phyloP scores from a whole-genome alignment of 2,113 vertebrate genomes.

The Labeo rohita region DNA sequence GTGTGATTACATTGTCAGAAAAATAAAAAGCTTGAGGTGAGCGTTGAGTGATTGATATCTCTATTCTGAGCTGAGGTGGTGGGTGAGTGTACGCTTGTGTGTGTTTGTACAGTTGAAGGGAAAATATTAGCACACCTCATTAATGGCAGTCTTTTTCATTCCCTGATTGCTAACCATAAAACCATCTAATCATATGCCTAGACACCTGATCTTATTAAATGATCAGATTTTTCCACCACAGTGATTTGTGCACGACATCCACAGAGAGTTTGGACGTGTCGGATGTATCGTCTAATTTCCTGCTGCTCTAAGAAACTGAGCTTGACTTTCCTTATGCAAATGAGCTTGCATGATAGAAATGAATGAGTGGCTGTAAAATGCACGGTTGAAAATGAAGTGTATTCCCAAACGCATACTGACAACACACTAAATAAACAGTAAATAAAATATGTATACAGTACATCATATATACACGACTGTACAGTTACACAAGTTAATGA shows the following conservation, averaged over 20 bases:
- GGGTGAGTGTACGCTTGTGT: not conserved
- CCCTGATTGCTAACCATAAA: not conserved
- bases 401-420: not conserved
- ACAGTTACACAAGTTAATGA: too few relatives aligned
- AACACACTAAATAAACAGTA: not conserved
- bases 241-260: not conserved
- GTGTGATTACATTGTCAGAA: slow-evolving; percentile 11
- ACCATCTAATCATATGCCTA: not conserved
- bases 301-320: not conserved
- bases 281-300: not conserved
- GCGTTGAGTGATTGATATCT: slow-evolving; percentile 20
- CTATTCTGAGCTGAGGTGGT: not conserved
- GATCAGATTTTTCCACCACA: not conserved
- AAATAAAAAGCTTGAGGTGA: not conserved
- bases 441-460: not conserved
- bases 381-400: not conserved
- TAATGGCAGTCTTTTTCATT: not conserved
- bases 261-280: not conserved
- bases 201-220: slow-evolving; percentile 18
- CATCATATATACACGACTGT: not conserved
- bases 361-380: not conserved
- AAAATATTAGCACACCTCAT: slow-evolving; percentile 12
- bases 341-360: not conserved
- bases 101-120: not conserved
- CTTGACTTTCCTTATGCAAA: not conserved